phyloP scores from a whole-genome alignment of 1,140 invertebrate species.

The Lethrus apterus region DNA sequence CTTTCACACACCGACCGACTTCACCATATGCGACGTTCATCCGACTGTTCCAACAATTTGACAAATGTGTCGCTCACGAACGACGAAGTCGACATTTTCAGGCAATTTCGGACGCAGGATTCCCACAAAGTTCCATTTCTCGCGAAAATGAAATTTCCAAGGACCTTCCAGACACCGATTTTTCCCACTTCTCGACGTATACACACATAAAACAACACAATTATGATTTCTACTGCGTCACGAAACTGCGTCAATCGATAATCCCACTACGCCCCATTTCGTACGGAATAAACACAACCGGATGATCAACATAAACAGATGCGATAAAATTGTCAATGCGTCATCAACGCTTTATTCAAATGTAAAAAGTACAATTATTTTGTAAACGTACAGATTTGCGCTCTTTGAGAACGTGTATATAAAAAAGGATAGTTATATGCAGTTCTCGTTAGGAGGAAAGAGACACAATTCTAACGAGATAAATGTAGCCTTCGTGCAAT shows the following conservation, averaged over 20 bases:
- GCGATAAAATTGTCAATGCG: neutral
- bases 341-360: too few relatives aligned
- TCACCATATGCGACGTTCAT: constrained; percentile 27
- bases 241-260: constrained; percentile 28
- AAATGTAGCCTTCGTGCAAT: too few relatives aligned
- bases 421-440: too few relatives aligned
- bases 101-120: constrained; percentile 11
- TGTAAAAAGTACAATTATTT: too few relatives aligned
- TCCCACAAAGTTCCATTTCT: constrained; percentile 13
- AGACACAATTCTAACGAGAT: too few relatives aligned
- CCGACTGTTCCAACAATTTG: neutral
- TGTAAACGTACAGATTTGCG: too few relatives aligned
- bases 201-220: constrained; percentile 15
- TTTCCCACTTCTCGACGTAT: constrained; percentile 4
- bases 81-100: neutral
- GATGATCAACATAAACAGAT: constrained; percentile 7
- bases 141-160: constrained; percentile 6
- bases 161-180: constrained; percentile 8
- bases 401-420: too few relatives aligned
- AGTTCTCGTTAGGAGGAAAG: too few relatives aligned
- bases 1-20: constrained; percentile 18
- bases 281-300: constrained; percentile 3
- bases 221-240: constrained; percentile 15
- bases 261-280: neutral
- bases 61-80: neutral